Percentiles rank a stretch among this genome's conserved stretches.
phyloP scores from a whole-genome alignment of 1,140 invertebrate genomes.

The Steinernema khuongi region DNA sequence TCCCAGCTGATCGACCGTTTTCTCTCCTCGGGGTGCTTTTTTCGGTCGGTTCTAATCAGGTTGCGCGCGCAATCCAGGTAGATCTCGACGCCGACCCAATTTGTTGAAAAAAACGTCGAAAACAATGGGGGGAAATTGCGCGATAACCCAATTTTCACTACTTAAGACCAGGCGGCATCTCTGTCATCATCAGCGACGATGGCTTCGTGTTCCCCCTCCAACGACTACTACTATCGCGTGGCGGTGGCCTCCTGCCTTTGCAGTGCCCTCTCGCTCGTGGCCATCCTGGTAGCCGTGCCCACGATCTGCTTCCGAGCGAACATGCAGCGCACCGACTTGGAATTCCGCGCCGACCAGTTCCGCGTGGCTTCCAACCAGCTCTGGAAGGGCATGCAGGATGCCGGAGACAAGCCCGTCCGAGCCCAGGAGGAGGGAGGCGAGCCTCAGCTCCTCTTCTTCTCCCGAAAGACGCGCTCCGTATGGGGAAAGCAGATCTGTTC shows the following conservation, averaged over 20 bases:
- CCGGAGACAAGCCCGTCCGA: not conserved
- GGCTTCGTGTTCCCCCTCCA: constrained; percentile 4
- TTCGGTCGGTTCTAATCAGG: not conserved
- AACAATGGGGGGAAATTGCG: not conserved
- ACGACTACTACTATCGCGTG: constrained; percentile 22
- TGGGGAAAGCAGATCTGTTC: constrained; percentile 38
- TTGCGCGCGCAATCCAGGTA: not conserved
- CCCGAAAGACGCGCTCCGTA: constrained; percentile 31
- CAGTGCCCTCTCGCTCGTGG: constrained; percentile 29
- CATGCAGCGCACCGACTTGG: constrained; percentile 16
- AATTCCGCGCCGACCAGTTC: constrained; percentile 33
- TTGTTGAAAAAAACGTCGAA: not conserved
- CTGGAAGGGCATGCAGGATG: constrained; percentile 32
- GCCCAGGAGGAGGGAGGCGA: not conserved
- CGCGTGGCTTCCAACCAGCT: constrained; percentile 32
- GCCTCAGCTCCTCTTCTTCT: constrained; percentile 22
- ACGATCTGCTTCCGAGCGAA: constrained; percentile 15
- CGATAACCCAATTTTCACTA: constrained; percentile 7
- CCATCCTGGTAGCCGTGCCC: constrained; percentile 31
- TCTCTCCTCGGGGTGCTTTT: not conserved
- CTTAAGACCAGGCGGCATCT: not conserved
- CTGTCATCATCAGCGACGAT: not conserved
- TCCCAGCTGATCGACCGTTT: constrained; percentile 13
- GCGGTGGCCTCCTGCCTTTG: constrained; percentile 31
- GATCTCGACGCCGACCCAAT: constrained; percentile 1